A percentile compares a stretch with the other conserved stretches of the same genome.
These are phyloP conservation scores for Rhea americana DNA, from an alignment of 2,113 vertebrate species.

Conservation along the genomic window DNA sequence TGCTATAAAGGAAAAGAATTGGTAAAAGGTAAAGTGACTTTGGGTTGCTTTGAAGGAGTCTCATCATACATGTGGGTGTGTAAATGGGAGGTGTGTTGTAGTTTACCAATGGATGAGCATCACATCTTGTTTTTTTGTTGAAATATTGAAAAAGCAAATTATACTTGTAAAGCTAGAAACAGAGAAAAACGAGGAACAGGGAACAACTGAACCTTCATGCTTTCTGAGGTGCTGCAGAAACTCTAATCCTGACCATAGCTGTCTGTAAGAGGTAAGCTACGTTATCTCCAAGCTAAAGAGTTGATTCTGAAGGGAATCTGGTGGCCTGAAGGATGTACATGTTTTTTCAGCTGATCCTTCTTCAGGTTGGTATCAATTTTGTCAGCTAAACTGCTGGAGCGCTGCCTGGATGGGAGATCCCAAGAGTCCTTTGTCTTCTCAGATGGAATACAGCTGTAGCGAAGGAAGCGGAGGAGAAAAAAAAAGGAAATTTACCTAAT, in stretches of 20 bases:
- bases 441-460: background rate
- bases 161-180: background rate
- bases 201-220: background rate
- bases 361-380: background rate
- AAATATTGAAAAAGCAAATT: background rate
- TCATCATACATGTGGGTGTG: background rate
- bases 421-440: background rate
- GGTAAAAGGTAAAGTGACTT: background rate
- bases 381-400: background rate
- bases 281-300: background rate
- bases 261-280: background rate
- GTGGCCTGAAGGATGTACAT: background rate
- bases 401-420: background rate
- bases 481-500: background rate
- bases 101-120: background rate
- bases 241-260: accelerated
- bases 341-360: background rate
- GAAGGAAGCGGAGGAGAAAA: background rate
- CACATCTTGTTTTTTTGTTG: background rate
- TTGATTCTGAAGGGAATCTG: background rate
- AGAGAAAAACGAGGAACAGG: background rate
- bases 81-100: background rate
- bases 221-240: background rate
- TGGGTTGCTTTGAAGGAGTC: background rate
- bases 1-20: background rate